These are phyloP conservation scores for Lumbricus terrestris DNA, from an alignment of 2,888 invertebrate genomes.

Conservation along the genomic window DNA sequence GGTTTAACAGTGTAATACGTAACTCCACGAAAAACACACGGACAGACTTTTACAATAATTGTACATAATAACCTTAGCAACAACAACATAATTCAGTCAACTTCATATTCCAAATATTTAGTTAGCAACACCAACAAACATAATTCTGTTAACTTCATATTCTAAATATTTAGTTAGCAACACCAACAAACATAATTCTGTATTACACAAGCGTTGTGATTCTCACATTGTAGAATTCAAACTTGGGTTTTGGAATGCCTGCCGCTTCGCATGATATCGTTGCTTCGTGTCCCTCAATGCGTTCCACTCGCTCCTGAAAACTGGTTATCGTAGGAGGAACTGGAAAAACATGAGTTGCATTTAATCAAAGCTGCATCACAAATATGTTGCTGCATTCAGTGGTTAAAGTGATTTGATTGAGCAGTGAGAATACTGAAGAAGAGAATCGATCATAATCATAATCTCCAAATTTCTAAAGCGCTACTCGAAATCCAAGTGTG, in stretches of 20 bases:
- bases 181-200: not conserved
- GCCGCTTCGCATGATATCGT: constrained; percentile 31
- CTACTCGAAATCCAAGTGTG: too few relatives aligned
- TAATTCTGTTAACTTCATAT: too few relatives aligned
- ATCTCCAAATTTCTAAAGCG: too few relatives aligned
- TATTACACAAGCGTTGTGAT: not conserved
- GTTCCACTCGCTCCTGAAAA: constrained; percentile 19
- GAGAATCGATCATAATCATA: too few relatives aligned
- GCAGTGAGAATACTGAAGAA: too few relatives aligned
- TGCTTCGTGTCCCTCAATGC: constrained; percentile 34
- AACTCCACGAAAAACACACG: not conserved
- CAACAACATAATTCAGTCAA: too few relatives aligned
- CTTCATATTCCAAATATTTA: too few relatives aligned
- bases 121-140: too few relatives aligned
- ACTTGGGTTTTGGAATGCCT: constrained; percentile 36
- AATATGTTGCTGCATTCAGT: not conserved
- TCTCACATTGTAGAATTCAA: constrained; percentile 35
- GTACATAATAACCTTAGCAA: too few relatives aligned
- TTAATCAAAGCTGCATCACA: not conserved
- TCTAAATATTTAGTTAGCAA: too few relatives aligned
- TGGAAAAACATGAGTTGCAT: constrained; percentile 20
- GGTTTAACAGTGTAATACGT: not conserved
- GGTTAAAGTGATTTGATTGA: too few relatives aligned
- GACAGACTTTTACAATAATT: not conserved
- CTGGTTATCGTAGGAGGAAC: constrained; percentile 36